Evolutionary conservation across 1,140 invertebrate species (phyloP).

Genomic region (Nasonia giraulti): DNA sequence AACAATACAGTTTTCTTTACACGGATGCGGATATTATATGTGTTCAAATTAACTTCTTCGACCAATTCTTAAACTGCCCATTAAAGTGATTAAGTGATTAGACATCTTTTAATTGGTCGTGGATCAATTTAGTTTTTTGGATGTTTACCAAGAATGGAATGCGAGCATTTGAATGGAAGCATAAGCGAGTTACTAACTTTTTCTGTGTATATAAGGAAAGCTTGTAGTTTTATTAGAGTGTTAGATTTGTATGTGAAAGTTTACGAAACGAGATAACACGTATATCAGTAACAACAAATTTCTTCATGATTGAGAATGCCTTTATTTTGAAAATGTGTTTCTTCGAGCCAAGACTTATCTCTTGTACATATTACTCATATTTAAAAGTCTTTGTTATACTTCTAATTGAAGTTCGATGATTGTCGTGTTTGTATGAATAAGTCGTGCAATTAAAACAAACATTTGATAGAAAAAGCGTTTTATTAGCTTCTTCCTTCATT

Average conservation of each 20-base stretch:
- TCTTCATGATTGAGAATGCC: background rate
- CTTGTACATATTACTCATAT: conserved; percentile 45
- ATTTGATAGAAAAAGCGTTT: conserved; percentile 28
- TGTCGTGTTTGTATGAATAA: conserved; percentile 5
- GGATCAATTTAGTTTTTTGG: background rate
- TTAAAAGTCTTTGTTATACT: conserved; percentile 4
- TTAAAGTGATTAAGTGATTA: background rate
- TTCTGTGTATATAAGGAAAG: background rate
- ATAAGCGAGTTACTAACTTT: background rate
- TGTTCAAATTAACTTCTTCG: background rate
- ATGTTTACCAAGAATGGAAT: background rate
- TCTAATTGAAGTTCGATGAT: background rate
- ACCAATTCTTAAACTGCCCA: background rate
- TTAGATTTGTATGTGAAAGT: background rate
- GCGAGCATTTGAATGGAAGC: background rate
- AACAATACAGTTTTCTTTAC: no score
- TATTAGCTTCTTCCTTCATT: background rate
- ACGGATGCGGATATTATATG: background rate
- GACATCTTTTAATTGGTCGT: background rate
- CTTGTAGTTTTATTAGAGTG: background rate
- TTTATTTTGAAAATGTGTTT: conserved; percentile 8
- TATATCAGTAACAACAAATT: background rate
- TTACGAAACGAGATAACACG: background rate
- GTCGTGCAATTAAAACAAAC: conserved; percentile 23
- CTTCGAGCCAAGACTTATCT: background rate